Evolutionary conservation across 2,113 vertebrate genomes (phyloP).

Genomic region (Notarius quadriscutis): DNA sequence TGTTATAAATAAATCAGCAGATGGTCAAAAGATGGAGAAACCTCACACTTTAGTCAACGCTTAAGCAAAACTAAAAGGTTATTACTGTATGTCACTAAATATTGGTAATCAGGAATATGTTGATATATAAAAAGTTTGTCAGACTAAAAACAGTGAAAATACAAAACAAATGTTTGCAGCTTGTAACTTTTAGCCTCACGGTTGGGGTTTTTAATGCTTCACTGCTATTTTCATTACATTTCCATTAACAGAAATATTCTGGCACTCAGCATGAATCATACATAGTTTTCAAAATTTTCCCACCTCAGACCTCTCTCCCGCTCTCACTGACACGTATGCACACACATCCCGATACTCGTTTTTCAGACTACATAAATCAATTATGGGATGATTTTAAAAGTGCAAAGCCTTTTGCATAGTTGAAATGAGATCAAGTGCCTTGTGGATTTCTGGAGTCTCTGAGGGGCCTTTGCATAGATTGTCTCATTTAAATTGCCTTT

Average conservation of each 20-base stretch:
- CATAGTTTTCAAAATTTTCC: slow-evolving; percentile 10
- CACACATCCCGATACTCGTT: slow-evolving; percentile 4
- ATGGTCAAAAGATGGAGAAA: background rate
- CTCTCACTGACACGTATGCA: slow-evolving; percentile 22
- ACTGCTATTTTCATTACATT: slow-evolving; percentile 15
- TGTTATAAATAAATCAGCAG: background rate
- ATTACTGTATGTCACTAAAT: background rate
- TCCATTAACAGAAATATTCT: slow-evolving; percentile 17
- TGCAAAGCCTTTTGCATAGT: slow-evolving; percentile 9
- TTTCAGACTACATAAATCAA: slow-evolving; percentile 22
- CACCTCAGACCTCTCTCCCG: slow-evolving; percentile 15
- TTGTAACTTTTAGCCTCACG: background rate
- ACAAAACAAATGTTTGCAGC: background rate
- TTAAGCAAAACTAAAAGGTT: background rate
- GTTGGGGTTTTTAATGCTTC: slow-evolving; percentile 20
- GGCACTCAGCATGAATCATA: slow-evolving; percentile 28
- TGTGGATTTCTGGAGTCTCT: background rate
- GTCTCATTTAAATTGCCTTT: slow-evolving; percentile 37
- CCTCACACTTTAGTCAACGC: background rate
- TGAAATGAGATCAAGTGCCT: slow-evolving; percentile 4
- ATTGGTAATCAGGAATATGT: background rate
- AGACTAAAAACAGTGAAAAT: background rate
- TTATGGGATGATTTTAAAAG: slow-evolving; percentile 25
- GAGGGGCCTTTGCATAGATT: background rate
- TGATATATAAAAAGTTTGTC: slow-evolving; percentile 5